Percentiles rank a stretch among this genome's conserved stretches.
Conservation (phyloP, 2,888 invertebrate species). For the Yponomeuta sedellus region DNA sequence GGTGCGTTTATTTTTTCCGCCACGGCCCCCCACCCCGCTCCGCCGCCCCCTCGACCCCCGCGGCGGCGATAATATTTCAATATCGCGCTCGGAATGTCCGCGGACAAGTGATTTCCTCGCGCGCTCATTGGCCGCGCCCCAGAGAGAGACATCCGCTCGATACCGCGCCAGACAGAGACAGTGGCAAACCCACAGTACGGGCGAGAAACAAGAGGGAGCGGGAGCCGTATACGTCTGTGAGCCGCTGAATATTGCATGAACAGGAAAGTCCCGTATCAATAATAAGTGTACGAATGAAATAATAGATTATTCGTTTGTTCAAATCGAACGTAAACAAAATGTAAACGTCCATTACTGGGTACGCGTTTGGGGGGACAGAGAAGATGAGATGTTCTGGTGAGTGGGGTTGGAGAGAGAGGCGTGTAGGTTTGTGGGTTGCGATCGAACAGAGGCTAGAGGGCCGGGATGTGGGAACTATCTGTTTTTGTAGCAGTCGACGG, state of each 20-base stretch:
- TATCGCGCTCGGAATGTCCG: slow-evolving; percentile 34
- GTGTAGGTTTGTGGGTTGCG: slow-evolving; percentile 29
- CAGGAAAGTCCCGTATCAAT: slow-evolving; percentile 68
- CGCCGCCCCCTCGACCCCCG: slow-evolving; percentile 59
- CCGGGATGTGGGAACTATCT: slow-evolving; percentile 46
- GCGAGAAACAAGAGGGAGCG: slow-evolving; percentile 29
- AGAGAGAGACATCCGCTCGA: slow-evolving; percentile 40
- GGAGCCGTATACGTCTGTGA: slow-evolving; percentile 41
- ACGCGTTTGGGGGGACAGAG: slow-evolving; percentile 40
- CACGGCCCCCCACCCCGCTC: slow-evolving; percentile 64
- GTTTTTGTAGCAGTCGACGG: slow-evolving; percentile 69
- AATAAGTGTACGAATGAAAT: slow-evolving; percentile 76
- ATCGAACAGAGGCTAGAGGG: slow-evolving; percentile 25
- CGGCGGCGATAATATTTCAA: slow-evolving; percentile 70
- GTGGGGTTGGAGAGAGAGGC: slow-evolving; percentile 42
- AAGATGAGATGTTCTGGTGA: slow-evolving; percentile 23
- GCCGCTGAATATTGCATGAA: slow-evolving; percentile 64
- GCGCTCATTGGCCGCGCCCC: slow-evolving; percentile 48
- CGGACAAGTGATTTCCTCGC: slow-evolving; percentile 57
- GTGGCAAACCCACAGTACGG: slow-evolving; percentile 16
- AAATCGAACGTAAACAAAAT: slow-evolving; percentile 74
- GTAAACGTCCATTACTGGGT: slow-evolving; percentile 70
- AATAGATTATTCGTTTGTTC: slow-evolving; percentile 77
- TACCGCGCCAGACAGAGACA: slow-evolving; percentile 41
- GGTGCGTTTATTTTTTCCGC: slow-evolving; percentile 67